These are phyloP conservation scores for Semotilus atromaculatus DNA, from an alignment of 2,797 vertebrate genomes.

Conservation along the genomic window DNA sequence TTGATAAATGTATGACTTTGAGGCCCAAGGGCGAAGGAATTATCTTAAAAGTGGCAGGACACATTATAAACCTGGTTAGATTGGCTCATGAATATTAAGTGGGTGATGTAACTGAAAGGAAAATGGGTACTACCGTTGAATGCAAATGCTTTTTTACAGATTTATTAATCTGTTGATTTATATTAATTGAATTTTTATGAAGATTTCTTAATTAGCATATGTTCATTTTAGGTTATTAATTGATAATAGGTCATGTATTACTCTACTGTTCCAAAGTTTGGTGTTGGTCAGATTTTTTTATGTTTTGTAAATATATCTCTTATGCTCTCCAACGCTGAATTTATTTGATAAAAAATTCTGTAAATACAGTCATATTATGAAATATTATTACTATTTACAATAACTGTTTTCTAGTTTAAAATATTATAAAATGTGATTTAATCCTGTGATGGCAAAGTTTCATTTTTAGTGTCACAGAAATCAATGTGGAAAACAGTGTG, in stretches of 20 bases:
- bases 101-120: not conserved
- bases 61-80: not conserved
- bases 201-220: not conserved
- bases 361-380: not conserved
- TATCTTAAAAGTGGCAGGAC: not conserved
- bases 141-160: not conserved
- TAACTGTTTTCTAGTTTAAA: not conserved
- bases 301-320: too few species aligned
- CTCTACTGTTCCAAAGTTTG: not conserved
- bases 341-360: not conserved
- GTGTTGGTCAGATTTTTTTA: not conserved
- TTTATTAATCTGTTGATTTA: not conserved
- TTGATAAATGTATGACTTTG: conserved; percentile 5
- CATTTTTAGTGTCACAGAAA: not conserved
- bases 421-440: too few species aligned
- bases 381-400: not conserved
- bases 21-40: not conserved
- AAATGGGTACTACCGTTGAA: not conserved
- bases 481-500: not conserved
- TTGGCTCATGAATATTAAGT: conserved; percentile 7
- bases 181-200: not conserved
- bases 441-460: too few species aligned
- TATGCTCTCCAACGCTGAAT: not conserved
- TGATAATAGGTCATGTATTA: not conserved
- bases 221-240: not conserved